Base-by-base conservation (phyloP, 2,888 invertebrate species). In the Sesia apiformis region DNA sequence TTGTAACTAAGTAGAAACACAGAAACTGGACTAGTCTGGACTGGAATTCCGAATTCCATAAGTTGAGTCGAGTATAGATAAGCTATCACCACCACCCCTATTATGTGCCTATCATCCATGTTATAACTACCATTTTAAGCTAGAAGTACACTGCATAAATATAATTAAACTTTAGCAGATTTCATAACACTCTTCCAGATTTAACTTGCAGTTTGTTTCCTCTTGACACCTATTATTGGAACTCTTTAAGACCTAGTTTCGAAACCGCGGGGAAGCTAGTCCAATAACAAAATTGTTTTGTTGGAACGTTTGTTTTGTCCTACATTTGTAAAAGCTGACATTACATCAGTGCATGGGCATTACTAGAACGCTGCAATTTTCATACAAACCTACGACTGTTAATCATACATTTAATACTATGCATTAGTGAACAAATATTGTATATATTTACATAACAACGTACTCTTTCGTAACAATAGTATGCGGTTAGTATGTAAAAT, bases 341-440 rank as follows among this genome's bases (percentile, higher is more conserved):
- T 63, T 65, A 68, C 66, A 64, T 63, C 61, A 61, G 66, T 64
- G 55, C 58, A 58, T 58, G 59, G 59, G 60, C 61, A 58, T 63
- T 62, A 63, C 61, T 62, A 63, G 60, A 7, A 46, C 46, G 46
- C 58, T 62, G 59, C 59, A 65, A 74, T 70, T 73, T 66, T 61
- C 62, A 65, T 62, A 57, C 59, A 46, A 46, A 8, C 8, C 23
- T 23, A 8, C 46, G 4, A 46, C 7, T 46, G 46, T 46, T n/a
- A 46, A 46, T 23, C 46, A 8, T 46, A 46, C 46, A 46, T 46
- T 46, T 46, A 4, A 23, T 8, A 46, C 46, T 46, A 7, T 23
- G 46, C 23, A 46, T 7, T 46, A 46, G 46, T 46, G 8, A 46
- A 23, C 23, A 23, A 23, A 23, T 23, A 23, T 1, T 23, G 23